These are phyloP conservation scores for Corbicula japonica DNA, from an alignment of 2,888 invertebrate genomes.

Conservation along the genomic window DNA sequence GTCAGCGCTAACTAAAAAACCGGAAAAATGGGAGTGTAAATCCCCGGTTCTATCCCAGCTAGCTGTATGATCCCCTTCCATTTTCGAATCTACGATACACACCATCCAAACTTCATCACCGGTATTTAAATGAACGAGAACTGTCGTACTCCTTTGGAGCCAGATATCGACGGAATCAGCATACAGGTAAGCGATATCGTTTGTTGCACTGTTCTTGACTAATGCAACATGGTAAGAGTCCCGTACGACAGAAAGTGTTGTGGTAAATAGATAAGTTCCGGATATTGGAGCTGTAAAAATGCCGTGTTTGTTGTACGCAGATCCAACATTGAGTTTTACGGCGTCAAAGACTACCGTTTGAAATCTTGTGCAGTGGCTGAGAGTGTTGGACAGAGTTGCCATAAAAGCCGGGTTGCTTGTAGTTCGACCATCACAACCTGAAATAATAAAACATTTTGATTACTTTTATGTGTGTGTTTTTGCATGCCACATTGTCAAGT, in stretches of 20 bases:
- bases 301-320: conserved; percentile 47
- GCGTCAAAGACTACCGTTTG: conserved; percentile 52
- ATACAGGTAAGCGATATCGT: conserved; percentile 50
- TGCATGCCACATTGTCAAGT: too few species aligned
- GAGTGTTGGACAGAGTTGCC: conserved; percentile 27
- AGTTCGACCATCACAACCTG: conserved; percentile 28
- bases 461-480: too few species aligned
- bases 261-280: conserved; percentile 45
- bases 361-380: conserved; percentile 29
- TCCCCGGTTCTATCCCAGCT: conserved; percentile 46
- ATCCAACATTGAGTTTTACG: conserved; percentile 40
- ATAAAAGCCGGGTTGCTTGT: conserved; percentile 45
- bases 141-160: conserved; percentile 42
- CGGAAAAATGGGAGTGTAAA: conserved; percentile 53
- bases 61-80: conserved; percentile 42
- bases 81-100: conserved; percentile 39
- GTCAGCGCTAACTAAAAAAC: conserved; percentile 46
- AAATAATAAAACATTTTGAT: too few species aligned
- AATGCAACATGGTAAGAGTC: conserved; percentile 33
- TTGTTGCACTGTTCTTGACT: conserved; percentile 42
- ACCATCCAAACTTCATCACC: conserved; percentile 60
- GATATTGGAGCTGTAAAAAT: conserved; percentile 46
- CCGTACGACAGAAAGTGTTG: conserved; percentile 32
- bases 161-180: conserved; percentile 33
- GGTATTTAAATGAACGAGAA: conserved; percentile 37